These are phyloP conservation scores for Hypomecis punctinalis DNA, from an alignment of 2,888 invertebrate species.

Conservation along the genomic window DNA sequence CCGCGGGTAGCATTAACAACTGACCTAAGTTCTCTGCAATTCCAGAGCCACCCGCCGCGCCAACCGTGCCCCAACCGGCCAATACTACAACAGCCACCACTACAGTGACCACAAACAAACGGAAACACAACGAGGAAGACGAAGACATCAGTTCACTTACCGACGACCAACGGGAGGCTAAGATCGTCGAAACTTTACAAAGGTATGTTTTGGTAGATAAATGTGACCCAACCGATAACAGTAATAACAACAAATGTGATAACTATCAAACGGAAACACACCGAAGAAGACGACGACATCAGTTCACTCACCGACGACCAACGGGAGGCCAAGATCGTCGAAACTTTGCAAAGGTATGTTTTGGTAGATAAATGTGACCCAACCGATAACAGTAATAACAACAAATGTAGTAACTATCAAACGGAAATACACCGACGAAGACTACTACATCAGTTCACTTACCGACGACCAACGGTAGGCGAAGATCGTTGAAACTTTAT, in stretches of 20 bases:
- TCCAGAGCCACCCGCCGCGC: too few species aligned
- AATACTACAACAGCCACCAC: constrained; percentile 33
- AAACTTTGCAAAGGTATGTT: constrained; percentile 65
- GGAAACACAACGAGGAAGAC: constrained; percentile 57
- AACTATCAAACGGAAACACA: constrained; percentile 60
- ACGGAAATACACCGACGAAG: too few species aligned
- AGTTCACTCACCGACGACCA: constrained; percentile 56
- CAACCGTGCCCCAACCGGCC: too few species aligned
- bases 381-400: too few species aligned
- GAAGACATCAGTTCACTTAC: constrained; percentile 55
- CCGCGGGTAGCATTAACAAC: too few species aligned
- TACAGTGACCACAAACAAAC: constrained; percentile 48
- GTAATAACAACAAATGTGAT: constrained; percentile 23
- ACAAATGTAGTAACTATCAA: too few species aligned
- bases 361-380: too few species aligned
- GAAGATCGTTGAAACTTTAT: too few species aligned
- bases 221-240: constrained; percentile 15
- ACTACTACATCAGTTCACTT: too few species aligned
- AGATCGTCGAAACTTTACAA: constrained; percentile 65
- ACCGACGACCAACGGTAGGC: too few species aligned
- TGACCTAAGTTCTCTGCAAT: too few species aligned
- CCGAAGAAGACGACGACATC: constrained; percentile 55
- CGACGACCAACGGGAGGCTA: constrained; percentile 63
- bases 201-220: constrained; percentile 49
- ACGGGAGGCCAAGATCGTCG: constrained; percentile 66